A percentile compares a stretch with the other conserved stretches of the same genome.
phyloP scores from a whole-genome alignment of 2,797 vertebrate genomes.

The Heliangelus exortis region DNA sequence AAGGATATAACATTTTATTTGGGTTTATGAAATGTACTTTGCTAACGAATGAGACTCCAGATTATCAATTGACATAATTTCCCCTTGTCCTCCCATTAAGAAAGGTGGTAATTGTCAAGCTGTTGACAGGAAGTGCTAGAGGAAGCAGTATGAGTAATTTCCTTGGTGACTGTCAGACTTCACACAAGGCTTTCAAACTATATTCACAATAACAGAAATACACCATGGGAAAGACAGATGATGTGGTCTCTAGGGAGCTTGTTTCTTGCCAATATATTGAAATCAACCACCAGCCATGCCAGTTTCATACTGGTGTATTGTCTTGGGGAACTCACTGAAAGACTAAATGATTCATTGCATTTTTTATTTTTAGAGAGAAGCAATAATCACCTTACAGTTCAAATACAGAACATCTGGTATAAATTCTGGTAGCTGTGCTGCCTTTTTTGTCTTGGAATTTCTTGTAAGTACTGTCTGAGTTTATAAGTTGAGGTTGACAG shows the following conservation, averaged over 20 bases:
- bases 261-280: not conserved
- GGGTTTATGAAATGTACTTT: not conserved
- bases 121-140: not conserved
- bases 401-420: not conserved
- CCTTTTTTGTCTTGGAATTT: not conserved
- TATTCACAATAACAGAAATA: not conserved
- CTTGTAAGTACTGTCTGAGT: not conserved
- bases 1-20: slow-evolving; percentile 34
- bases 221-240: not conserved
- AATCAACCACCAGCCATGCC: not conserved
- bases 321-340: not conserved
- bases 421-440: not conserved
- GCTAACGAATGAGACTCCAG: not conserved
- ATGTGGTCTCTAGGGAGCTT: not conserved
- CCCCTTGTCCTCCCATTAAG: not conserved
- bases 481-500: not conserved
- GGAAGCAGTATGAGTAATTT: not conserved
- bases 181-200: not conserved
- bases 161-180: not conserved
- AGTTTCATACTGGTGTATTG: not conserved
- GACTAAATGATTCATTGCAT: not conserved
- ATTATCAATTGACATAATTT: not conserved
- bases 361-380: not conserved
- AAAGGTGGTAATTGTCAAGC: slow-evolving; percentile 1
- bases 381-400: not conserved